Conservation (phyloP, 1,140 invertebrate genomes). For the Drosophila nannoptera region DNA sequence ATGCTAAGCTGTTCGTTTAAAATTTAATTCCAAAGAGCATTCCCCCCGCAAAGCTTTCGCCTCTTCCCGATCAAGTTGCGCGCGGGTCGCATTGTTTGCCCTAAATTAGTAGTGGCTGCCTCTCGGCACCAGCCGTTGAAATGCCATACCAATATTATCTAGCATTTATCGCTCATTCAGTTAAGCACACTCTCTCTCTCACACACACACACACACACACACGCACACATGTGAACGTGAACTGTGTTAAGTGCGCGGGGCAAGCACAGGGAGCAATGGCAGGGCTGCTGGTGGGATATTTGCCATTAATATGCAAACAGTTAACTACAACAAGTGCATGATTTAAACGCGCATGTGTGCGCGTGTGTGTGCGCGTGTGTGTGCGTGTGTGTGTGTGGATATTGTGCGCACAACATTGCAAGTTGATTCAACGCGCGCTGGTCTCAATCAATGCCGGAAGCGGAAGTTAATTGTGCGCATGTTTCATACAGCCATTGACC, state of each 20-base stretch:
- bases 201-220: not conserved
- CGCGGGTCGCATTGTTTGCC: conserved; percentile 23
- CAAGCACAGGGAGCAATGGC: conserved; percentile 33
- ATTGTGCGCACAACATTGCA: conserved; percentile 34
- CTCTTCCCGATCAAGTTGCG: not conserved
- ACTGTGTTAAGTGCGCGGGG: conserved; percentile 25
- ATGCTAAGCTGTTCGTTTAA: too few relatives aligned
- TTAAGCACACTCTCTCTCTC: conserved; percentile 3
- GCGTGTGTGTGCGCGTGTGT: conserved; percentile 18
- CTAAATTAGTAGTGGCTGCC: conserved; percentile 40
- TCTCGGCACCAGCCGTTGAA: conserved; percentile 14
- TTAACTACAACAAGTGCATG: conserved; percentile 49
- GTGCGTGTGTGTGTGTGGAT: conserved; percentile 6
- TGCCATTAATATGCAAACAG: conserved; percentile 76
- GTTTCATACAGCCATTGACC: conserved; percentile 43
- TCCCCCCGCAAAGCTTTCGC: too few relatives aligned
- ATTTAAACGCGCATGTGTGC: not conserved
- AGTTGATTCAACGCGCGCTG: conserved; percentile 23
- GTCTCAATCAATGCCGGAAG: conserved; percentile 71
- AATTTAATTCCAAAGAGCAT: conserved; percentile 14
- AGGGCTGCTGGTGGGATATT: conserved; percentile 60
- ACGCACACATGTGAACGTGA: conserved; percentile 5
- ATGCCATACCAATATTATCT: conserved; percentile 60
- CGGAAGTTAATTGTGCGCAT: conserved; percentile 73
- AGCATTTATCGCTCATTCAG: conserved; percentile 63